These are phyloP conservation scores for Cyclophora albipunctata DNA, from an alignment of 2,888 invertebrate species.

Conservation along the genomic window DNA sequence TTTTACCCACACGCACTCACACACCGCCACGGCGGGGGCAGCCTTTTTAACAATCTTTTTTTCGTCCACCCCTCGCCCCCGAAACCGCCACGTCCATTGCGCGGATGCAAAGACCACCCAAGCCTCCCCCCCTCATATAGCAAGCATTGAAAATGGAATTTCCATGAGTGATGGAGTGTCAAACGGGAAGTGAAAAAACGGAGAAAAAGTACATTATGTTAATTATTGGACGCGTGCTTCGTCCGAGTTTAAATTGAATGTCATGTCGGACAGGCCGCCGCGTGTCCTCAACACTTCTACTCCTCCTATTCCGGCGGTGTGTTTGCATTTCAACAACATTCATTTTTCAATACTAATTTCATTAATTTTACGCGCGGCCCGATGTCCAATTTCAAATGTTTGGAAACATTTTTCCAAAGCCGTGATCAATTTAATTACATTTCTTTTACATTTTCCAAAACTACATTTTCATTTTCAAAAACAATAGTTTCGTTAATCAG, in stretches of 20 bases:
- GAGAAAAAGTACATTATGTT: constrained; percentile 75
- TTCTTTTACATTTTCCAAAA: too few species aligned
- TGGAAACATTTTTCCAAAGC: constrained; percentile 11
- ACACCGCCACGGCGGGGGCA: constrained; percentile 64
- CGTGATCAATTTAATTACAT: constrained; percentile 1
- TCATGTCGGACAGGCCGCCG: constrained; percentile 52
- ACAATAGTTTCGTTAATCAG: too few species aligned
- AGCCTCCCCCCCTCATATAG: constrained; percentile 59
- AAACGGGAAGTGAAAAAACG: constrained; percentile 72
- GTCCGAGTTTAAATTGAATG: constrained; percentile 72
- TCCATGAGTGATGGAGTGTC: constrained; percentile 77
- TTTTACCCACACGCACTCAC: constrained; percentile 73
- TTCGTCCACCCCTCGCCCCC: constrained; percentile 67
- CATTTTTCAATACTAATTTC: constrained; percentile 18
- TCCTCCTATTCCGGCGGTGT: constrained; percentile 37
- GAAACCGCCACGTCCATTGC: constrained; percentile 72
- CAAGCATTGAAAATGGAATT: constrained; percentile 75
- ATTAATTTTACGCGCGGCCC: not conserved
- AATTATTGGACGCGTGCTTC: constrained; percentile 69
- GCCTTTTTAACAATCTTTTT: constrained; percentile 76
- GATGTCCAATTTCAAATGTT: too few species aligned
- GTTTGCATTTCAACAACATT: constrained; percentile 34
- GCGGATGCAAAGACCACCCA: constrained; percentile 73
- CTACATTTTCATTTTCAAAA: too few species aligned
- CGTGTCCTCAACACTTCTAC: constrained; percentile 37